A percentile compares a stretch with the other conserved stretches of the same genome.
phyloP scores from a whole-genome alignment of 2,113 vertebrate genomes.

The Microcebus ravelobensis region DNA sequence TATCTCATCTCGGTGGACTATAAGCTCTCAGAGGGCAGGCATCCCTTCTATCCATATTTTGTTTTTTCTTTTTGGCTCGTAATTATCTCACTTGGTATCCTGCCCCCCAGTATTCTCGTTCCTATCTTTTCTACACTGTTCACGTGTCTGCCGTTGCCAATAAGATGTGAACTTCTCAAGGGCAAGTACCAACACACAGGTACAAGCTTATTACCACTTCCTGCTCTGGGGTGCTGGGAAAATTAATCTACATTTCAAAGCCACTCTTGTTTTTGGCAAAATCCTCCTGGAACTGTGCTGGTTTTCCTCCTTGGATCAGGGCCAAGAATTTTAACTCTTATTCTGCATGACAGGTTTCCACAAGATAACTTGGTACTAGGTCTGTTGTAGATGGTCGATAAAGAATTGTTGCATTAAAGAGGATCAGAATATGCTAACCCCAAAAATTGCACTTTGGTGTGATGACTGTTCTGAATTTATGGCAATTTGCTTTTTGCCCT shows the following conservation, averaged over 20 bases:
- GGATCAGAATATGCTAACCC: neutral
- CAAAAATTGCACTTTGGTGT: neutral
- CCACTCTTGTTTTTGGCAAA: neutral
- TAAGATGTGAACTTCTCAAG: neutral
- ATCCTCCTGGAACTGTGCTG: neutral
- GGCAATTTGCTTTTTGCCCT: neutral
- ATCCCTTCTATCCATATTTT: neutral
- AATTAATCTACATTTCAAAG: neutral
- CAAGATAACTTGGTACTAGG: neutral
- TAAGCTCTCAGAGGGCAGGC: neutral
- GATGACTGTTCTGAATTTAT: neutral
- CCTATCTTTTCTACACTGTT: neutral
- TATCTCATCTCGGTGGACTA: neutral
- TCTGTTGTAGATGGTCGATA: neutral
- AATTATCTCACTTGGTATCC: neutral
- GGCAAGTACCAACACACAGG: neutral
- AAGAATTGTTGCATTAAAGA: neutral
- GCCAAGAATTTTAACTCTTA: neutral
- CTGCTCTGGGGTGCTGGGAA: neutral
- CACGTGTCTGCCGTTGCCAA: neutral
- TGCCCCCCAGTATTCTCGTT: neutral
- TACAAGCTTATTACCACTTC: neutral
- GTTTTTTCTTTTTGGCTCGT: neutral
- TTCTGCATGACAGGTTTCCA: neutral
- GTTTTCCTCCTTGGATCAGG: neutral